Conservation (phyloP, 2,888 invertebrate genomes). For the Catocala fraxini region DNA sequence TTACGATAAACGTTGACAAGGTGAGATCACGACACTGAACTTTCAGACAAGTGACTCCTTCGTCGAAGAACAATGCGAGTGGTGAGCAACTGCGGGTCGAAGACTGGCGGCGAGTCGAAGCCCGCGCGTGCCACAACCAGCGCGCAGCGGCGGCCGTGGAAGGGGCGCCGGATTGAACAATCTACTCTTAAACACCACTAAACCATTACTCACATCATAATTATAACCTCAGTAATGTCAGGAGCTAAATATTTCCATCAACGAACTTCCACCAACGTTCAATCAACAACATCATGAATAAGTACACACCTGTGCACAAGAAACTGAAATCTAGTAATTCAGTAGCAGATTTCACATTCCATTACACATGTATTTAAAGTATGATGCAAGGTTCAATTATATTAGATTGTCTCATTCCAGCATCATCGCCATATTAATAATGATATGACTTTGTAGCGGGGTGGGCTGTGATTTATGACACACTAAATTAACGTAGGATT, state of each 20-base stretch:
- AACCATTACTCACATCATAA: constrained; percentile 17
- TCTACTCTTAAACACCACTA: constrained; percentile 52
- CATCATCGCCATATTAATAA: constrained; percentile 41
- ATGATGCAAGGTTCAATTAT: constrained; percentile 3
- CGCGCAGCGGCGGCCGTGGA: constrained; percentile 44
- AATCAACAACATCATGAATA: not conserved
- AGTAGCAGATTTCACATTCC: not conserved
- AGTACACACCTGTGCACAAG: not conserved
- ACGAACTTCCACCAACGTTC: not conserved
- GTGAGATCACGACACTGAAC: constrained; percentile 57
- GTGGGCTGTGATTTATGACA: constrained; percentile 44
- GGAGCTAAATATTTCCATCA: constrained; percentile 2
- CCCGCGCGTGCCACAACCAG: constrained; percentile 35
- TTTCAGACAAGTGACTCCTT: constrained; percentile 48
- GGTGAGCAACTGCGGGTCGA: constrained; percentile 59
- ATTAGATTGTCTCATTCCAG: constrained; percentile 4
- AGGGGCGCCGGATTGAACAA: constrained; percentile 62
- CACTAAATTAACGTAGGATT: constrained; percentile 39
- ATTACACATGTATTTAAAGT: constrained; percentile 3
- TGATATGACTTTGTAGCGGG: constrained; percentile 28
- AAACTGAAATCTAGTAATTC: not conserved
- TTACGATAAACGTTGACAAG: constrained; percentile 24
- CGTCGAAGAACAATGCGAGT: constrained; percentile 61
- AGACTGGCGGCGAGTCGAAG: constrained; percentile 42
- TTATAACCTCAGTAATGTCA: constrained; percentile 4